Evolutionary conservation across 2,797 vertebrate genomes (phyloP).

Genomic region (Hirundo rustica): DNA sequence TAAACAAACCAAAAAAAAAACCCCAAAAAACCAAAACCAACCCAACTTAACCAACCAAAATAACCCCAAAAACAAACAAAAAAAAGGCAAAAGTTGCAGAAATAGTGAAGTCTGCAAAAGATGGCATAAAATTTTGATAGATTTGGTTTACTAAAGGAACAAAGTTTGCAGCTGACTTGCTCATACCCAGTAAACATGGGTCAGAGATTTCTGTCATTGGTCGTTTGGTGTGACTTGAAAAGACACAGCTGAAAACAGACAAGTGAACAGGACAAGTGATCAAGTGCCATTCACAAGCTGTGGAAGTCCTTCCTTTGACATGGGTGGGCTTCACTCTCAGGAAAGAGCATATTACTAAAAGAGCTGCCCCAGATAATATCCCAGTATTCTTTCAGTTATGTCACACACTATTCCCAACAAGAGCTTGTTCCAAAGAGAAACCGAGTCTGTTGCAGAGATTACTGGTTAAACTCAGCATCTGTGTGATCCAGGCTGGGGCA

Average conservation of each 20-base stretch:
- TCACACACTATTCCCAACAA: too few relatives aligned
- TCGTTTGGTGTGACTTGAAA: background rate
- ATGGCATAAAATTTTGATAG: background rate
- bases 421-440: background rate
- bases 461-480: background rate
- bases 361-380: background rate
- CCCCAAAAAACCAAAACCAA: too few relatives aligned
- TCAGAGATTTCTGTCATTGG: background rate
- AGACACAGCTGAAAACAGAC: background rate
- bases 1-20: background rate
- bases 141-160: background rate
- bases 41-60: background rate
- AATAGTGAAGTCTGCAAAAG: background rate
- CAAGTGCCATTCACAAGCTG: background rate
- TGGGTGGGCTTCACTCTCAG: background rate
- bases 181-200: background rate
- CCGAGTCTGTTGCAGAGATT: background rate
- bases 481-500: background rate
- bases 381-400: background rate
- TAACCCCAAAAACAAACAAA: background rate
- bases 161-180: background rate
- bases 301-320: background rate
- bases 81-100: background rate
- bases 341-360: background rate
- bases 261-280: background rate